A percentile compares a stretch with the other conserved stretches of the same genome.
Evolutionary conservation across 2,113 vertebrate species (phyloP).

Genomic region (Erpornis zantholeuca): DNA sequence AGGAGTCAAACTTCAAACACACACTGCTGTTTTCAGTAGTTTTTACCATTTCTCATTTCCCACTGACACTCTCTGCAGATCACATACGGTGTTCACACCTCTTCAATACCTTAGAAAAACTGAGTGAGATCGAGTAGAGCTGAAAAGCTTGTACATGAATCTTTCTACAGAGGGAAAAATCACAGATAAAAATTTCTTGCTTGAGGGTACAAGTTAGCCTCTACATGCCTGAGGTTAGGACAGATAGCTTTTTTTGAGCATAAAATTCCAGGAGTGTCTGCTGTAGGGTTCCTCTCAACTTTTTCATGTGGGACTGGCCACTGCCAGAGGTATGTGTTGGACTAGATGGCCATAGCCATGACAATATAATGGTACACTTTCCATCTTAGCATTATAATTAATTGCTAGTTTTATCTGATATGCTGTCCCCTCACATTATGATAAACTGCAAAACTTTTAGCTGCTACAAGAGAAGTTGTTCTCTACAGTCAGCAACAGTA

Average conservation of each 20-base stretch:
- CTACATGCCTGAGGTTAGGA: neutral
- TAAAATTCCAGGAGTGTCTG: neutral
- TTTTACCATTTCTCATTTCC: neutral
- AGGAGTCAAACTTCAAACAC: neutral
- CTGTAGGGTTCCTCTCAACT: neutral
- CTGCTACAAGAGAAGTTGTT: neutral
- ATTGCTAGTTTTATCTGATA: neutral
- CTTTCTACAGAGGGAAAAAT: neutral
- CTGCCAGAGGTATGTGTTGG: neutral
- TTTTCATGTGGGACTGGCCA: neutral
- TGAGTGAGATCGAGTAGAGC: neutral
- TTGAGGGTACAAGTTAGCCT: neutral
- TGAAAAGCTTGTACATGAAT: neutral
- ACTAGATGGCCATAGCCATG: neutral
- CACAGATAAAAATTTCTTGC: neutral
- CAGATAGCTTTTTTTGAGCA: neutral
- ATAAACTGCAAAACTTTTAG: neutral
- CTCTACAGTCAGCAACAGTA: neutral
- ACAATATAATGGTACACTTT: neutral
- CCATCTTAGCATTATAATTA: neutral
- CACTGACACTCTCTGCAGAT: neutral
- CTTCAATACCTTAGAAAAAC: neutral
- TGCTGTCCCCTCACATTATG: neutral
- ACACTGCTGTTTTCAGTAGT: neutral
- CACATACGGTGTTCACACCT: neutral